Evolutionary conservation across 2,888 invertebrate genomes (phyloP).

Genomic region (Amiota minor): DNA sequence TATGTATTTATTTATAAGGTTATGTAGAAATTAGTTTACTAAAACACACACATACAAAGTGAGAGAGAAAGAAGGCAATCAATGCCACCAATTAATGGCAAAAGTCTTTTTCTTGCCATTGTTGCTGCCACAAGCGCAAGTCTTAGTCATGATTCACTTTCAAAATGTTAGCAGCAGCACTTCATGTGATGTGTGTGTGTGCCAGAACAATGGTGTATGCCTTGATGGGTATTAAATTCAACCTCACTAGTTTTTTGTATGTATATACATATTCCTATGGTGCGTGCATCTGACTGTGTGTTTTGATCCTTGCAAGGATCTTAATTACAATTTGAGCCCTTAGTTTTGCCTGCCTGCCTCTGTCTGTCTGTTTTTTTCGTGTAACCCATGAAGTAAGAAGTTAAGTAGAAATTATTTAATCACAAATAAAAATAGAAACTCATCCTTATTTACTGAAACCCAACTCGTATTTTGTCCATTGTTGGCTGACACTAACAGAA

Average conservation of each 20-base stretch:
- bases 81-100: conserved; percentile 54
- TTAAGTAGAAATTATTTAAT: conserved; percentile 67
- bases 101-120: conserved; percentile 39
- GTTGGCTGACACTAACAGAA: neutral
- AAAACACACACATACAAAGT: conserved; percentile 9
- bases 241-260: conserved; percentile 57
- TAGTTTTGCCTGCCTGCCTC: conserved; percentile 39
- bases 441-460: neutral
- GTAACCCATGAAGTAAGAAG: conserved; percentile 48
- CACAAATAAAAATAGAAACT: conserved; percentile 56
- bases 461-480: neutral
- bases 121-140: neutral
- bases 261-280: conserved; percentile 6
- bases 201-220: conserved; percentile 36
- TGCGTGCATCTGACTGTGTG: conserved; percentile 43
- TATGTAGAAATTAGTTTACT: no score
- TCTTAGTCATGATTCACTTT: no score
- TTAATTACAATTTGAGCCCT: conserved; percentile 50
- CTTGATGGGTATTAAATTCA: conserved; percentile 55
- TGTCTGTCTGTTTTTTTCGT: neutral
- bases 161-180: neutral
- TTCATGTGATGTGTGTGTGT: conserved; percentile 33
- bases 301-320: conserved; percentile 43
- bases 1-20: no score
- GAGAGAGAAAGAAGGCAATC: conserved; percentile 43